Percentiles rank a stretch among this genome's conserved stretches.
These are phyloP conservation scores for Ctenopoma multispine DNA, from an alignment of 2,797 vertebrate genomes.

Conservation along the genomic window DNA sequence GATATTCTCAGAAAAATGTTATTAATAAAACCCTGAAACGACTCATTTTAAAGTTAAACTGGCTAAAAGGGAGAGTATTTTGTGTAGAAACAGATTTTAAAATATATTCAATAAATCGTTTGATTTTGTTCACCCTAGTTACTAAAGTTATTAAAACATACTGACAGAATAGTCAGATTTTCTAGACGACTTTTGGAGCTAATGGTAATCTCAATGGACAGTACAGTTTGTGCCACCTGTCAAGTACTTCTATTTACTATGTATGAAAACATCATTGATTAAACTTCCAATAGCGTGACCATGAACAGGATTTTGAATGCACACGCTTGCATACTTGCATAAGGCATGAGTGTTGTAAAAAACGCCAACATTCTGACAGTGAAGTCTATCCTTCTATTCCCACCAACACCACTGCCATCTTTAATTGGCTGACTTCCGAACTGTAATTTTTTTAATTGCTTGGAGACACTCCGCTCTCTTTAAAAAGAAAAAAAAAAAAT, in stretches of 20 bases:
- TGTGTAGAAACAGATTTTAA: neutral
- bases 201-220: neutral
- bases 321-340: neutral
- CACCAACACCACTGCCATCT: slow-evolving; percentile 66
- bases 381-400: slow-evolving; percentile 45
- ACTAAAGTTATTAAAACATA: neutral
- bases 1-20: neutral
- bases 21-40: neutral
- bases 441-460: slow-evolving; percentile 91
- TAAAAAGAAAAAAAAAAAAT: slow-evolving; percentile 80
- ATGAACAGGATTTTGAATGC: neutral
- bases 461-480: slow-evolving; percentile 84
- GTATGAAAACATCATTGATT: neutral
- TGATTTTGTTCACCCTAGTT: neutral
- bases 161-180: neutral
- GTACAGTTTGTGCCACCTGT: neutral
- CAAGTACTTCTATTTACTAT: neutral
- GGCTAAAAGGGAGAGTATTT: neutral
- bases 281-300: neutral
- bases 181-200: neutral
- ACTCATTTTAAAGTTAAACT: neutral
- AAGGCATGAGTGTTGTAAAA: slow-evolving; percentile 36
- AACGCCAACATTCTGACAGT: slow-evolving; percentile 81
- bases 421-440: slow-evolving; percentile 89
- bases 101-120: neutral